phyloP scores from a whole-genome alignment of 1,140 invertebrate species.

The Amphibalanus amphitrite region DNA sequence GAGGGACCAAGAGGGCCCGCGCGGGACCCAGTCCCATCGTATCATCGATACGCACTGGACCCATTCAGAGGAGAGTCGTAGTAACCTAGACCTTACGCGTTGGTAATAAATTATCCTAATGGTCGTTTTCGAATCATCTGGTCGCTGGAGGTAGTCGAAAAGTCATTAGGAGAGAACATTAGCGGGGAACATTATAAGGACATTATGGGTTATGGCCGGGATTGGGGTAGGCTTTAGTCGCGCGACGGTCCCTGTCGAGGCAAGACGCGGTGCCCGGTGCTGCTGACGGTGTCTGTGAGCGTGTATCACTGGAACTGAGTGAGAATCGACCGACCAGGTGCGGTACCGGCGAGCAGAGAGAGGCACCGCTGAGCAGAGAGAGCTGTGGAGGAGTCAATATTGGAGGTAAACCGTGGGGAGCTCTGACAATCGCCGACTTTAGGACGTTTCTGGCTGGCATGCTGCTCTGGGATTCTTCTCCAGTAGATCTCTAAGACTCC shows the following conservation, averaged over 20 bases:
- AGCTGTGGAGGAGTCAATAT: no score
- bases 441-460: no score
- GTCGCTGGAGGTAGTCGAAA: neutral
- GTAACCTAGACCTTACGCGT: neutral
- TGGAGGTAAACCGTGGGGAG: no score
- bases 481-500: no score
- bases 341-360: no score
- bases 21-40: neutral
- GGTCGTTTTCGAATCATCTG: slow-evolving; percentile 1
- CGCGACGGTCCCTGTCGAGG: neutral
- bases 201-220: neutral
- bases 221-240: slow-evolving; percentile 1
- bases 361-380: no score
- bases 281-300: no score
- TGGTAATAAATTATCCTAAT: neutral
- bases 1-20: no score
- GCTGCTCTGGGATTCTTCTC: no score
- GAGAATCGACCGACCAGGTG: no score
- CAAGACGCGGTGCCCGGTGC: neutral
- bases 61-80: neutral
- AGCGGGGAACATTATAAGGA: neutral
- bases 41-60: neutral
- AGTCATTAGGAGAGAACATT: neutral
- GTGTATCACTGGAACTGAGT: no score
- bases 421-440: no score